These are phyloP conservation scores for Microctonus hyperodae DNA, from an alignment of 2,888 invertebrate species.

Conservation along the genomic window DNA sequence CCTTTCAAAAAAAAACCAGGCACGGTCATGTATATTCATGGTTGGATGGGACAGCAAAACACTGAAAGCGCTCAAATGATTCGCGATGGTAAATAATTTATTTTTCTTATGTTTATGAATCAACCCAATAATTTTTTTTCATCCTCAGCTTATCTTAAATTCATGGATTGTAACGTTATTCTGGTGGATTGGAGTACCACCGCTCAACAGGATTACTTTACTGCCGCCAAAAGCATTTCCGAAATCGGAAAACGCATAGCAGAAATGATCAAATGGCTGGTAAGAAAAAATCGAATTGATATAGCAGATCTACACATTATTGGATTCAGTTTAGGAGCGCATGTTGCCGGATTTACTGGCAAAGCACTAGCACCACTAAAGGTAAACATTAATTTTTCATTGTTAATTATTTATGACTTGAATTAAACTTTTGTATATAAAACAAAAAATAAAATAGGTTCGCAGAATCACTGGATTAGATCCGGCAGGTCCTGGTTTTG, in stretches of 20 bases:
- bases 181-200: background rate
- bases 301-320: slow-evolving; percentile 64
- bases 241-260: background rate
- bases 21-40: background rate
- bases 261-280: background rate
- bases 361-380: background rate
- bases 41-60: background rate
- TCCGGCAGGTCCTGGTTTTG: too few species aligned
- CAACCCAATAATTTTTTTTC: background rate
- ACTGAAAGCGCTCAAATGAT: background rate
- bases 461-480: too few species aligned
- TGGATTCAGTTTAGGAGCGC: slow-evolving; percentile 72
- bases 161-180: background rate
- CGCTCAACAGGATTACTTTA: too few species aligned
- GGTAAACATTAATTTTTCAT: background rate
- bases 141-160: background rate
- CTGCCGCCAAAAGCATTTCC: too few species aligned
- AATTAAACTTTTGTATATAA: background rate
- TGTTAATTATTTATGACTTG: too few species aligned
- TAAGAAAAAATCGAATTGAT: background rate
- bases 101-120: background rate
- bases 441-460: background rate
- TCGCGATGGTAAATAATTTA: background rate
- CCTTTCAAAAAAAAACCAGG: background rate
- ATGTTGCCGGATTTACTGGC: slow-evolving; percentile 66